Base-by-base conservation (phyloP, 2,113 vertebrate species). In the Limnothrissa miodon region DNA sequence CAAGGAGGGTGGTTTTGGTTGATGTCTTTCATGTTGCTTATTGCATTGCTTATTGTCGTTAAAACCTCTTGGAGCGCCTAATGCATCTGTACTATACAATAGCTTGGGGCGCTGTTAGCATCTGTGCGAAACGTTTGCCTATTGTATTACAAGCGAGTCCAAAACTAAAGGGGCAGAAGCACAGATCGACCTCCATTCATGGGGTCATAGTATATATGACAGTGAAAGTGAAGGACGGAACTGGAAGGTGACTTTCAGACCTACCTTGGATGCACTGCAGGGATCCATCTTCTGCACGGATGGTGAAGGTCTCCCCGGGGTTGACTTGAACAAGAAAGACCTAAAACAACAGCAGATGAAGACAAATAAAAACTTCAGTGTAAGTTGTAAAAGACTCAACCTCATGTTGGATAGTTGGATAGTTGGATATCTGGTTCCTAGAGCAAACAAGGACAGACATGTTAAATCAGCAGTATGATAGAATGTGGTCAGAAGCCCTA, bases 201-300 rank as follows among this genome's bases (percentile, higher is more conserved):
- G 6, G 42, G 42, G 2, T 42, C 42, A 42, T 6, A 42, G 42
- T 42, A 6, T 42, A 6, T 42, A 2, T 42, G 42, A 42, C 6
- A 42, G 42, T 4, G 42, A 42, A 6, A 66, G n/a, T 66, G n/a
- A 29, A 8, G 25, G 59, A 29, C n/a, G 5, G n/a, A 66, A 8
- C 25, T n/a, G n/a, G 25, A 25, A n/a, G n/a, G n/a, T 25, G 59
- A 8, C 5, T 25, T 78, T 56, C 42, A 7, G 13, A 66, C 93
- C 92, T 95, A 97, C 96, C 96, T 94, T 95, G 96, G 90, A 97
- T 97, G 94, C 96, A 97, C 92, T 97, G 96, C 85, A 97, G 92
- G 8, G 96, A 96, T 79, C 96, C 96, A 91, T 97, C 96, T 87
- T 97, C 96, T 1, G 95, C 95, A 92, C 96, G 93, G 86, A 97